These are phyloP conservation scores for Macropus fuliginosus DNA, from an alignment of 2,797 vertebrate species.

Conservation along the genomic window DNA sequence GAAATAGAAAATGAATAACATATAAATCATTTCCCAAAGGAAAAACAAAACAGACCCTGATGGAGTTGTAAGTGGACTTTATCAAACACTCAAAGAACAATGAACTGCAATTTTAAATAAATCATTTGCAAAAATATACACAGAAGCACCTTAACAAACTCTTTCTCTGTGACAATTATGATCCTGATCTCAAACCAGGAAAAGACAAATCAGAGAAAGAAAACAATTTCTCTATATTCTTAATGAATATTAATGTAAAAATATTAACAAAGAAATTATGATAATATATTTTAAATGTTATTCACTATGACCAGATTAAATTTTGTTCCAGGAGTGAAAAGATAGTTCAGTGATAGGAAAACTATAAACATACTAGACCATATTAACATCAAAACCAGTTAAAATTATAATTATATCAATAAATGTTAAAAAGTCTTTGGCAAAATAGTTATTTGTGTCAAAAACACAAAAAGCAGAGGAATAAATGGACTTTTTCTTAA, in stretches of 20 bases:
- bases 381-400: background rate
- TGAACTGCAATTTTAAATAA: background rate
- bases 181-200: background rate
- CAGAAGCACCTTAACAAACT: background rate
- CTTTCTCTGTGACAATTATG: background rate
- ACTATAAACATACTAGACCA: background rate
- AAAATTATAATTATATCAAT: background rate
- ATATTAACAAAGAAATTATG: background rate
- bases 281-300: background rate
- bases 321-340: background rate
- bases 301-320: background rate
- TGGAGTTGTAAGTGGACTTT: background rate
- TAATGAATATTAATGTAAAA: background rate
- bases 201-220: background rate
- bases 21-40: background rate
- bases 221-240: background rate
- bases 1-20: background rate
- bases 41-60: background rate
- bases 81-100: background rate
- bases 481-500: background rate
- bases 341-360: background rate
- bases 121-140: background rate
- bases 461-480: background rate
- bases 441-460: background rate
- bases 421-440: background rate